phyloP scores from a whole-genome alignment of 2,797 vertebrate species.

The Alexandromys oeconomus region DNA sequence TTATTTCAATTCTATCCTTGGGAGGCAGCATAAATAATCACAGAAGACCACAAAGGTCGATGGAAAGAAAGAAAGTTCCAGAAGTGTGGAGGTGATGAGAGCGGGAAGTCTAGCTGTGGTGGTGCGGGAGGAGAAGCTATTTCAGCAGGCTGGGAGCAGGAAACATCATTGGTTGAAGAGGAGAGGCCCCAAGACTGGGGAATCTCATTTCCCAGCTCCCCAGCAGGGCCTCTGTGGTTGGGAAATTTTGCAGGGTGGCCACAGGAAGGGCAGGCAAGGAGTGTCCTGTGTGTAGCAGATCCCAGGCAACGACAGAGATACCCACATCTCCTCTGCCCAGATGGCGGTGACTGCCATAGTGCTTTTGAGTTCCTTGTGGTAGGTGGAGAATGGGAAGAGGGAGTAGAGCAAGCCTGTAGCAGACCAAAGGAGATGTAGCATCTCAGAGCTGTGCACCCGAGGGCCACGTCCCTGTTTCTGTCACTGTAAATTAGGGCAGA shows the following conservation, averaged over 20 bases:
- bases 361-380: not conserved
- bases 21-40: constrained; percentile 88
- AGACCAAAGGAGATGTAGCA: not conserved
- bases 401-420: not conserved
- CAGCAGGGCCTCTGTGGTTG: not conserved
- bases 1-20: constrained; percentile 88
- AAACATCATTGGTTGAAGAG: not conserved
- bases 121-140: not conserved
- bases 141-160: not conserved
- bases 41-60: constrained; percentile 78
- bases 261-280: not conserved
- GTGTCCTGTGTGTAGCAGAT: not conserved
- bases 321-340: constrained; percentile 8
- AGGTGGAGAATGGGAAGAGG: not conserved
- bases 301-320: not conserved
- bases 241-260: not conserved
- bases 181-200: not conserved
- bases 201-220: not conserved
- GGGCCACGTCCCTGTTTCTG: not conserved
- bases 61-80: constrained; percentile 36
- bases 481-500: not conserved
- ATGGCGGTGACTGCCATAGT: not conserved
- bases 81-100: constrained; percentile 54
- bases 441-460: not conserved
- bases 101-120: constrained; percentile 2